A percentile compares a stretch with the other conserved stretches of the same genome.
phyloP scores from a whole-genome alignment of 2,113 vertebrate species.

The pig (Sus scrofa) region T2T-Sscrofa CM000818.6:100510001-100510500 shows the following conservation, averaged over 20 bases:
- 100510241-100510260: neutral
- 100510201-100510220: neutral
- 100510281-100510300: neutral
- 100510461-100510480: neutral
- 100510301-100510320: neutral
- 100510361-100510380: neutral
- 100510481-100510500: neutral
- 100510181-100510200: neutral
- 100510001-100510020: neutral
- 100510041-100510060: neutral
- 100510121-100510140: neutral
- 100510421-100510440: neutral
- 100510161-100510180: neutral
- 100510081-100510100: neutral
- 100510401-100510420: constrained; percentile 40
- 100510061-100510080: neutral
- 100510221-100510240: neutral
- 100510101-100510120: no score
- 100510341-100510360: neutral
- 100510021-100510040: neutral
- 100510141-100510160: neutral
- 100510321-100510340: neutral
- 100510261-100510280: neutral
- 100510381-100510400: neutral
- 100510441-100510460: neutral